A percentile compares a stretch with the other conserved stretches of the same genome.
Evolutionary conservation across 2,797 vertebrate genomes (phyloP).

Genomic region (Artibeus jamaicensis): DNA sequence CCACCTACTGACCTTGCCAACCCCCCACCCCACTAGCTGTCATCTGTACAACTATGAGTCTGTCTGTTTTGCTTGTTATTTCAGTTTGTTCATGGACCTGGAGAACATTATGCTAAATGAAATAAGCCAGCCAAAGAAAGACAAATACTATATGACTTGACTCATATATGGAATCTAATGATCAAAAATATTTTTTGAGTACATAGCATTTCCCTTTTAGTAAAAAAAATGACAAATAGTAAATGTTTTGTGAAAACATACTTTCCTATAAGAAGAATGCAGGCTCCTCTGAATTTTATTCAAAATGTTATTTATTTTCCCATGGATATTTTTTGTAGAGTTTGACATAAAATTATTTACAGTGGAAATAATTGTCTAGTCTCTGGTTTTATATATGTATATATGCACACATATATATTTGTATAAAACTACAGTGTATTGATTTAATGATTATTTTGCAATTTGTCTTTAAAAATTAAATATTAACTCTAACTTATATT

Average conservation of each 20-base stretch:
- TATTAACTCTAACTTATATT: background rate
- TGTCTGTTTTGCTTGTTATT: no score
- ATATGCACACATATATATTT: background rate
- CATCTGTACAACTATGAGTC: no score
- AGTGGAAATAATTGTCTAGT: background rate
- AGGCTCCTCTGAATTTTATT: background rate
- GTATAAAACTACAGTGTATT: background rate
- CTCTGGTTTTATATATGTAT: no score
- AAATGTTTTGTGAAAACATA: background rate
- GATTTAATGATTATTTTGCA: background rate
- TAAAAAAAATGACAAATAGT: background rate
- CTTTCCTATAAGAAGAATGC: background rate
- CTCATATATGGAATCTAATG: no score
- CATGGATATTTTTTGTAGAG: background rate
- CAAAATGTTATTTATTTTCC: background rate
- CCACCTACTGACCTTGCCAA: no score
- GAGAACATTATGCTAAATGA: no score
- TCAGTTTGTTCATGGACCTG: no score
- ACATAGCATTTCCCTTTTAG: background rate
- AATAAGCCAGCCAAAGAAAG: no score
- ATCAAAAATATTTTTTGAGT: background rate
- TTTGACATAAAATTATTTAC: background rate
- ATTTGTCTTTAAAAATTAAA: background rate
- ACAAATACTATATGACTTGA: no score
- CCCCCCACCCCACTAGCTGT: no score